Conservation (phyloP, 2,888 invertebrate genomes). For the Stenurella melanura region DNA sequence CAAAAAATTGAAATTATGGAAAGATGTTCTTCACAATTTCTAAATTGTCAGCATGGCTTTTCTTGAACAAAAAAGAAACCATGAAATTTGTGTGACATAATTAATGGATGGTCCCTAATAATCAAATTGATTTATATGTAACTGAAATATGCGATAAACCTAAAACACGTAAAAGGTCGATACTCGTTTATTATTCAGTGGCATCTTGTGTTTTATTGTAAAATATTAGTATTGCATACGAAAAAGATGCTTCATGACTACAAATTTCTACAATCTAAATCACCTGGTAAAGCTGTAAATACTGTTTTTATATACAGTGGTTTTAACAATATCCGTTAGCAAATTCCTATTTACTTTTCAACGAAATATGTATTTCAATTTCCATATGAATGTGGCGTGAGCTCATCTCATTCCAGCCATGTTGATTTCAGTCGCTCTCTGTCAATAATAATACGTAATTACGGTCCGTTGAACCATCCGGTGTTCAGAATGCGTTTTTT, state of each 20-base stretch:
- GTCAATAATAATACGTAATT: constrained; percentile 45
- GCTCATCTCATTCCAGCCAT: constrained; percentile 15
- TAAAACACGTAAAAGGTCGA: too few relatives aligned
- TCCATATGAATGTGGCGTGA: constrained; percentile 28
- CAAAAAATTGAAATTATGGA: too few relatives aligned
- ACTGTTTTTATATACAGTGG: constrained; percentile 6
- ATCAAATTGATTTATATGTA: too few relatives aligned
- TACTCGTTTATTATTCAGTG: too few relatives aligned
- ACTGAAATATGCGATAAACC: too few relatives aligned
- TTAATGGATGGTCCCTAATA: too few relatives aligned
- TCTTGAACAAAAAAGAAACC: too few relatives aligned
- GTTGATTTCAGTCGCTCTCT: constrained; percentile 15
- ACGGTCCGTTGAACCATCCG: constrained; percentile 43
- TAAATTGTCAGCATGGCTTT: too few relatives aligned
- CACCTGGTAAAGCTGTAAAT: background rate
- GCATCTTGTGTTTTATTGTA: background rate
- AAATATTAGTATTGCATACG: background rate
- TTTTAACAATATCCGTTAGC: constrained; percentile 27
- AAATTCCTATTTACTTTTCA: constrained; percentile 36
- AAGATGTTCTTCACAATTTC: too few relatives aligned
- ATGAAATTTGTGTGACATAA: too few relatives aligned
- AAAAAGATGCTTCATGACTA: background rate
- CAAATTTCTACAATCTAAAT: background rate
- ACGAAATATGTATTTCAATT: constrained; percentile 32
- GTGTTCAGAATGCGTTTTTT: constrained; percentile 38